Percentiles rank a stretch among this genome's conserved stretches.
phyloP scores from a whole-genome alignment of 2,888 invertebrate species.

The Drosophila lutescens region DNA sequence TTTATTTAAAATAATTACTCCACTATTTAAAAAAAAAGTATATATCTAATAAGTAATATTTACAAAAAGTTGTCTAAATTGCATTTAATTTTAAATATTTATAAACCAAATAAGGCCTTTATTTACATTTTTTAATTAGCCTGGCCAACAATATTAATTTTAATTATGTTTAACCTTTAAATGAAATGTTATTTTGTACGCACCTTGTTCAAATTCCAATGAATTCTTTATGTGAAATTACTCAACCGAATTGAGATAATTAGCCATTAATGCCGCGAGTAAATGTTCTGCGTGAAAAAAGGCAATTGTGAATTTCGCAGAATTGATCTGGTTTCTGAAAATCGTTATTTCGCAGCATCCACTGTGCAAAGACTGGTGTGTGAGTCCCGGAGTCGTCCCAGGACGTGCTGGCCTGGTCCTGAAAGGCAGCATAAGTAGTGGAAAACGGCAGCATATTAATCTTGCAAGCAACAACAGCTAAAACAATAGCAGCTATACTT shows the following conservation, averaged over 20 bases:
- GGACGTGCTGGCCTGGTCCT: constrained; percentile 55
- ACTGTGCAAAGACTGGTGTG: constrained; percentile 2
- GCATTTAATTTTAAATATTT: too few species aligned
- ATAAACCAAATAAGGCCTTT: too few species aligned
- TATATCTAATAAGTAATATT: background rate
- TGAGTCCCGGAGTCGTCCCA: constrained; percentile 48
- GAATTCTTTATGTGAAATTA: background rate
- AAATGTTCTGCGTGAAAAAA: background rate
- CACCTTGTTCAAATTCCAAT: background rate
- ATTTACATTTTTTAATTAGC: too few species aligned
- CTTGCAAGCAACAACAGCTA: constrained; percentile 58
- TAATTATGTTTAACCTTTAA: too few species aligned
- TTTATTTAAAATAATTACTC: too few species aligned
- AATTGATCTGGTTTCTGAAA: background rate
- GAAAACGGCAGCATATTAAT: constrained; percentile 78
- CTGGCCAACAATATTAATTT: too few species aligned
- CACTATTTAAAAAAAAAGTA: background rate
- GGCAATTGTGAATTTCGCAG: background rate
- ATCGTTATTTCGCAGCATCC: background rate
- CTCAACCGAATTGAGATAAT: background rate
- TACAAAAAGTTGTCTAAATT: too few species aligned
- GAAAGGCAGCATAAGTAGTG: constrained; percentile 76
- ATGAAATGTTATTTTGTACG: too few species aligned
- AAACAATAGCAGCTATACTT: constrained; percentile 52
- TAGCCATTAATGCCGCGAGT: background rate